Evolutionary conservation across 2,797 vertebrate genomes (phyloP), one percentile per base, ranked within the genome.

Genomic region (Delichon dasypus): DNA sequence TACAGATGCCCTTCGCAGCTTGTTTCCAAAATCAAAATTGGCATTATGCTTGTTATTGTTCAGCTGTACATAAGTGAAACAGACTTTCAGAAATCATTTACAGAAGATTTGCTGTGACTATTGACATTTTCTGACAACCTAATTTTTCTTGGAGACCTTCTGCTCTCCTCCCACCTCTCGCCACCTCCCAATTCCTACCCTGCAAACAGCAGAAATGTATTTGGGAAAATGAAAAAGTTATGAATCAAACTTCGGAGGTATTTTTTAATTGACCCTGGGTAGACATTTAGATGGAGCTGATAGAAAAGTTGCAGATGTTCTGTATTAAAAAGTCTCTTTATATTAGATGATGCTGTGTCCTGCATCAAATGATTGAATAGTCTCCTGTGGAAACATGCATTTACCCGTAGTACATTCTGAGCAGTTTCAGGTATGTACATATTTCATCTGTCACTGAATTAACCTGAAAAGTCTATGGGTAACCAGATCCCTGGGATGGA

Each of bases 361-460:
- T 74, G 85, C 77, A 91, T 89, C 68, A 96, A 89, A 94, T 97
- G 97, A 97, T 97, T 97, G 96, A 98, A 76, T 95, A 91, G 95
- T 97, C 97, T 97, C 97, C 96, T 97, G 98, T 97, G 97, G 95
- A 97, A 97, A 95, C 93, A 61, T 84, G 71, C 96, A 85, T 97
- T 98, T 98, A 96, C 94, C 93, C 92, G 2, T 80, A 34, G 53
- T 80, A 53, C 67, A 40, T 97, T 90, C 72, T 23, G 93, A 97
- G 90, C 90, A 55, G 74, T 96, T 97, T 96, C 96, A 97, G 93
- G 94, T 97, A 91, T 85, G 87, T 94, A 92, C 94, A 85, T 98
- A 97, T 97, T 97, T 98, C 95, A 97, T 96, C 91, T 97, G 94
- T 95, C 71, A 47, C 86, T 90, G 94, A 96, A 95, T 97, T 97